Evolutionary conservation across 2,113 vertebrate genomes (phyloP), one percentile per base, ranked within the genome.

Genomic region (Platichthys stellatus): DNA sequence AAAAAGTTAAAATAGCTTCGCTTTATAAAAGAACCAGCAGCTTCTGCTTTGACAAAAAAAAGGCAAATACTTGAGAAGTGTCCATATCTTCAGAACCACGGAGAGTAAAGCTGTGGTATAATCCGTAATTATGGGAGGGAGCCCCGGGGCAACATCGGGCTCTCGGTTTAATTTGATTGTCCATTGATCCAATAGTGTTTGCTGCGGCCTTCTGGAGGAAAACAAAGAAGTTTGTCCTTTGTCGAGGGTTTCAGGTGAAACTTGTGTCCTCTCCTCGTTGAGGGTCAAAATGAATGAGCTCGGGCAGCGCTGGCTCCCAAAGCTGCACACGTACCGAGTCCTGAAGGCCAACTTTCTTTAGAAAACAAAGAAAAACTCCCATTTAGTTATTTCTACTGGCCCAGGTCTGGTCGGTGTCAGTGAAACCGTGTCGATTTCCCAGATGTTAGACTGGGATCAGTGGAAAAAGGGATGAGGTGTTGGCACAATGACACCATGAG

Each of bases 291-390:
- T 51, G 20, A 78, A 70, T 18, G 17, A 64, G 56, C 28, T 68
- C 67, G 49, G 62, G 57, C 57, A 63, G 69, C 7, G 23, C 77
- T 63, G 28, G 28, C 28, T 31, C 31, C 31, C 31, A 7, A 31
- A 31, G 31, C 31, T 86, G 59, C 54, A 72, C 77, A 66, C 35
- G 47, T 35, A 9, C 43, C 13, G 43, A 14, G 43, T 45, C 43
- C 43, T 45, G 12, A 77, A 74, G 64, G 24, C 45, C 20, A 77
- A 67, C 64, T 72, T 40, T 75, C 51, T 69, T 83, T 81, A 83
- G 54, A 75, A 83, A 78, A 72, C 12, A 69, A 81, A 76, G 17
- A 47, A 35, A 68, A 47, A 69, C 47, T 31, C 49, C 43, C 47
- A 26, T 45, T 65, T 65, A 14, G 23, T 59, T 57, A 23, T 73